Conservation (phyloP, 2,113 vertebrate species). For the Tachycineta bicolor region DNA sequence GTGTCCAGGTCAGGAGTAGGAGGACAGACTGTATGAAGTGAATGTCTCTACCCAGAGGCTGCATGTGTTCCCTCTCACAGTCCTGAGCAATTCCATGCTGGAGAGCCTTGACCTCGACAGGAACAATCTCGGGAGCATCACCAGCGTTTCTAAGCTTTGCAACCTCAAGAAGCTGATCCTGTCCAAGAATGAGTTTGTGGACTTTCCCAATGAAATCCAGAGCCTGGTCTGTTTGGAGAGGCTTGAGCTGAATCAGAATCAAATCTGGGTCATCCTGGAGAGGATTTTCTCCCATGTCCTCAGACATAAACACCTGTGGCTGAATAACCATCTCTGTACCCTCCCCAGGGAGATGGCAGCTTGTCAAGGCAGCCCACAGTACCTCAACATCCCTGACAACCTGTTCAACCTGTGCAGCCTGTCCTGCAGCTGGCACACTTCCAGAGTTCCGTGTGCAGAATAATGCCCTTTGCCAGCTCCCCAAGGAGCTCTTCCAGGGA, state of each 20-base stretch:
- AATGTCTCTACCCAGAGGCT: constrained; percentile 39
- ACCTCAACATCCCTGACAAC: constrained; percentile 75
- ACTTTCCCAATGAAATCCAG: constrained; percentile 69
- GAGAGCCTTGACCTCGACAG: constrained; percentile 52
- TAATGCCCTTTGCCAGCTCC: constrained; percentile 67
- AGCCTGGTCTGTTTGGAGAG: constrained; percentile 60
- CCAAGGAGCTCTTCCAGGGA: constrained; percentile 58
- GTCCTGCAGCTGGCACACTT: constrained; percentile 53
- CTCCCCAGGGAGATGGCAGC: constrained; percentile 67
- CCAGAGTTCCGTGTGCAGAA: constrained; percentile 66
- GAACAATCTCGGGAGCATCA: constrained; percentile 64
- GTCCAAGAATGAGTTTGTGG: constrained; percentile 64
- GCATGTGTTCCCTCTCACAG: not conserved
- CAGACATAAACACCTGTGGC: constrained; percentile 65
- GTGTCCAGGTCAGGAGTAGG: not conserved
- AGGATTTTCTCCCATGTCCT: constrained; percentile 53
- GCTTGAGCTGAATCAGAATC: constrained; percentile 77
- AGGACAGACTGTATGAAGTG: not conserved
- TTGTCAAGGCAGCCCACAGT: constrained; percentile 59
- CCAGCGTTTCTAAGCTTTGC: constrained; percentile 31
- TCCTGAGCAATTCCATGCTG: not conserved
- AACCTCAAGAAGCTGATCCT: constrained; percentile 70
- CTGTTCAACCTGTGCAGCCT: constrained; percentile 36
- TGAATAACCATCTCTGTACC: constrained; percentile 67
- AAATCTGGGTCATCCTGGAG: constrained; percentile 51